Base-by-base conservation (phyloP, 2,888 invertebrate genomes). In the Atrina japonica region DNA sequence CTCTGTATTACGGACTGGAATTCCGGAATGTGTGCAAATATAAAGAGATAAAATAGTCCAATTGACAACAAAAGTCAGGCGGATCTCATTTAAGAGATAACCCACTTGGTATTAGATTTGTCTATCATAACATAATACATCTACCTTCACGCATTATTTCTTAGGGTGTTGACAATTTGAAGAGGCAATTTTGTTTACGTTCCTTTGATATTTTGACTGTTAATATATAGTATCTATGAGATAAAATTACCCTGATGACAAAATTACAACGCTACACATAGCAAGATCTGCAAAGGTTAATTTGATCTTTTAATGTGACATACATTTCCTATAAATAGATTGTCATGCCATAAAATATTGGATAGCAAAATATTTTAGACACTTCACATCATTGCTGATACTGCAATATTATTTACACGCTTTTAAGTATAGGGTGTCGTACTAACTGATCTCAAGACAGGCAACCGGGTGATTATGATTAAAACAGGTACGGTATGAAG, bases 121-220 rank as follows among this genome's bases (percentile, higher is more conserved):
- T 56, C 40, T 56, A 35, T 56, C 56, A 56, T 56, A 56, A 56
- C 40, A 56, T 56, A 35, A 56, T 35, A 56, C 35, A 56, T 56
- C 40, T 35, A 40, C 18, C 56, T 35, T 23, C 23, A 35, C 56
- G 30, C 40, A 56, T 56, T 56, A 56, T 56, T 56, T 40, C 23
- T 40, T 35, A 35, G 56, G 56, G 56, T 56, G 56, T 56, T 56
- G 56, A 56, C 56, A 56, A 56, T 40, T 56, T 56, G 56, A 56
- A 56, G 56, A 40, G 56, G 40, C 56, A 40, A 40, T 23, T 23
- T 40, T 56, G 56, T 56, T 56, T 56, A 40, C 56, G 56, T 56
- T 35, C 40, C 56, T 56, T 56, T 56, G 56, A 56, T 35, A 56
- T 56, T 35, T 56, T 40, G 56, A 56, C 56, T 23, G 23, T 30